Evolutionary conservation across 2,888 invertebrate genomes (phyloP), one percentile per base, ranked within the genome.

Genomic region (Xestobium rufovillosum): DNA sequence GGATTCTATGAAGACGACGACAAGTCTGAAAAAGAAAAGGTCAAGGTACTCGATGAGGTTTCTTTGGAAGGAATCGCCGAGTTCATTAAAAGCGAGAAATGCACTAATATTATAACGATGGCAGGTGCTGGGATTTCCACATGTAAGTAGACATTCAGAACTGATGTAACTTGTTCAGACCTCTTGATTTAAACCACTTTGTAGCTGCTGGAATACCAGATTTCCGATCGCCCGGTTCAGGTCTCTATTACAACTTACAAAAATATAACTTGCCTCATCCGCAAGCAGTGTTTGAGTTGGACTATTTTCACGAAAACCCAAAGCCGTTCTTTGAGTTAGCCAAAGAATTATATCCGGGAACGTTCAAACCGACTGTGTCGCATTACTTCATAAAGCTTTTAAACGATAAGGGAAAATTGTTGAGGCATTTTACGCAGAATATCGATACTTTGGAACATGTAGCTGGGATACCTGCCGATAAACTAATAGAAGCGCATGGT

Each of bases 121-220:
- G 84, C 91, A 41, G 96, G 96, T 42, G 96, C 96, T 49, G 96
- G 96, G 33, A 92, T 97, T 56, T 95, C 94, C 2, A 97, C 96
- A 30, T 85, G 91, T 91, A 72, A 78, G 80, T 72, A n/a, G n/a
- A n/a, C n/a, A n/a, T n/a, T n/a, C n/a, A n/a, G n/a, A n/a, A n/a
- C n/a, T n/a, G n/a, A n/a, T n/a, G n/a, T n/a, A n/a, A n/a, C n/a
- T n/a, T n/a, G n/a, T n/a, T n/a, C n/a, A n/a, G n/a, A n/a, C n/a
- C n/a, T n/a, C n/a, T n/a, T n/a, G n/a, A n/a, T n/a, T n/a, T n/a
- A n/a, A n/a, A n/a, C n/a, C n/a, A n/a, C n/a, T n/a, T n/a, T n/a
- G n/a, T n/a, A 89, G 89, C 90, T 55, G 91, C 91, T 36, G 96
- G 96, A 19, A 95, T 96, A 50, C 96, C 96, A 12, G 96, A 96